Conservation (phyloP, 2,113 vertebrate species). For the Oncorhynchus nerka region DNA sequence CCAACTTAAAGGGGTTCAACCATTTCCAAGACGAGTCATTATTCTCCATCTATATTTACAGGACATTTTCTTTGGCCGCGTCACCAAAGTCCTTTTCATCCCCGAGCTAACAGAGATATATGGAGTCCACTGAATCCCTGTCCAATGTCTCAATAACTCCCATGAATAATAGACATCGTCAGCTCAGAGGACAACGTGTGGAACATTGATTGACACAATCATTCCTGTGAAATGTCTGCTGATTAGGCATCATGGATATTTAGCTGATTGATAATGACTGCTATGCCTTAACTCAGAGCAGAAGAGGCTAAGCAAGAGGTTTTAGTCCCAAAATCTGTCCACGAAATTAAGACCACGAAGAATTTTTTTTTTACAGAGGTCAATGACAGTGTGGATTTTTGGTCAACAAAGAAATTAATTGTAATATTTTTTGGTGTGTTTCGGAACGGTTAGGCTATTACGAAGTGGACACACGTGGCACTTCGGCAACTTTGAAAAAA, state of each 20-base stretch:
- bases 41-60: slow-evolving; percentile 2
- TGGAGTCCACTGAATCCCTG: slow-evolving; percentile 1
- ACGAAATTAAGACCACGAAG: too few species aligned
- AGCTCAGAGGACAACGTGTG: not conserved
- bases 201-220: not conserved
- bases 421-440: too few species aligned
- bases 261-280: not conserved
- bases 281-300: too few species aligned
- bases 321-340: too few species aligned
- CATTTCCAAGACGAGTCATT: slow-evolving; percentile 9
- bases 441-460: too few species aligned
- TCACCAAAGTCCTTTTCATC: slow-evolving; percentile 1
- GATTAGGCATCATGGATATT: not conserved
- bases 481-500: too few species aligned
- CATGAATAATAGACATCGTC: slow-evolving; percentile 26
- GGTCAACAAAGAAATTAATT: too few species aligned
- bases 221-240: not conserved
- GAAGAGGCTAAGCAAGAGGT: too few species aligned
- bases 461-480: too few species aligned
- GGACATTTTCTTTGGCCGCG: not conserved
- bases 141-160: slow-evolving; percentile 4
- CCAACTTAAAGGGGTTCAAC: slow-evolving; percentile 19
- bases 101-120: not conserved
- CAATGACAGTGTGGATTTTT: too few species aligned
- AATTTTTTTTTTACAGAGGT: too few species aligned